These are phyloP conservation scores for Radopholus similis DNA, from an alignment of 1,140 invertebrate genomes.

Conservation along the genomic window DNA sequence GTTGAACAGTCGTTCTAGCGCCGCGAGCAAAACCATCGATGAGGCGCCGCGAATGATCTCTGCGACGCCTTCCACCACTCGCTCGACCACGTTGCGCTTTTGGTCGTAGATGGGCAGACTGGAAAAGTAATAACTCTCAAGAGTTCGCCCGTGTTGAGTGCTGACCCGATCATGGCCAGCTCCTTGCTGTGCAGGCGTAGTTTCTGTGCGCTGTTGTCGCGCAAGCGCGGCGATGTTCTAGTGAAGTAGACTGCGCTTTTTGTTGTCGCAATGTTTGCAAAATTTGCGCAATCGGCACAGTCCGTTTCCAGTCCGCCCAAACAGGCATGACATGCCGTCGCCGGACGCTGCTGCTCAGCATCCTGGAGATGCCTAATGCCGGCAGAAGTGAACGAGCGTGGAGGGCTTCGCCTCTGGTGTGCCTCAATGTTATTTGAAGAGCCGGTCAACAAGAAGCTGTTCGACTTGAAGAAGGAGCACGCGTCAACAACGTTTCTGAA, in stretches of 20 bases:
- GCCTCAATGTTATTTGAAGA: constrained; percentile 40
- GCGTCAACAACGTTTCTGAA: constrained; percentile 58
- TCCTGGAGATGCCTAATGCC: constrained; percentile 10
- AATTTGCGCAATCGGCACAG: background rate
- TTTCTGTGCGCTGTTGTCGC: constrained; percentile 1
- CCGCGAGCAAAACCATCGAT: constrained; percentile 24
- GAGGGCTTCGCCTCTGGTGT: background rate
- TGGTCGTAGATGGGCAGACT: constrained; percentile 53
- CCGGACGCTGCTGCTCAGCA: constrained; percentile 6
- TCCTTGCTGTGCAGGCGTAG: constrained; percentile 38
- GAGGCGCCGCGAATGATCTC: constrained; percentile 48
- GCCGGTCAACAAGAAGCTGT: constrained; percentile 42
- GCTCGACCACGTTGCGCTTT: constrained; percentile 50
- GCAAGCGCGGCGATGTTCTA: background rate
- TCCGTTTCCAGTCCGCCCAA: constrained; percentile 33
- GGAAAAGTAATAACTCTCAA: constrained; percentile 20
- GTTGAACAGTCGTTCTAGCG: constrained; percentile 38
- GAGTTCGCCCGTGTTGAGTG: background rate
- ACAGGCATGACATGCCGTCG: constrained; percentile 37
- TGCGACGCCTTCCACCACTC: constrained; percentile 58
- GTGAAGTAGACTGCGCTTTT: constrained; percentile 4
- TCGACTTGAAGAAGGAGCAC: constrained; percentile 59
- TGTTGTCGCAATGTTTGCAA: too few species aligned
- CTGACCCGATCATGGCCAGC: constrained; percentile 22
- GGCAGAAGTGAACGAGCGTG: background rate